A percentile compares a stretch with the other conserved stretches of the same genome.
Conservation (phyloP, 1,140 invertebrate genomes). For the Euglossa dilemma region DNA sequence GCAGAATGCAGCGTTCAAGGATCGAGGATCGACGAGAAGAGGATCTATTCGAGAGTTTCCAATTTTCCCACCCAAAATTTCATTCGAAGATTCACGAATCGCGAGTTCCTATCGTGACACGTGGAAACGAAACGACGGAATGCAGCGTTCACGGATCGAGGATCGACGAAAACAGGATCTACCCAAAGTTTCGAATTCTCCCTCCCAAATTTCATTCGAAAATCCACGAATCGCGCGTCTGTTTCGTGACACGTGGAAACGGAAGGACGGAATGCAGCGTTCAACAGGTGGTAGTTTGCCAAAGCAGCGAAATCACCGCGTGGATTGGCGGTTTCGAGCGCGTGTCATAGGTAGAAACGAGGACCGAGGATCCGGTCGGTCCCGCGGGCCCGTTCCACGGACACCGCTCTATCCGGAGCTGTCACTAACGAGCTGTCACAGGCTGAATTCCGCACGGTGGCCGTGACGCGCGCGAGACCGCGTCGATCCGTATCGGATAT, state of each 20-base stretch:
- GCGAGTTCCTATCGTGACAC: too few relatives aligned
- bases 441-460: conserved; percentile 15
- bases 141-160: too few relatives aligned
- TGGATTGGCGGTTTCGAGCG: conserved; percentile 42
- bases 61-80: too few relatives aligned
- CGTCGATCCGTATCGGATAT: conserved; percentile 40
- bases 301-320: conserved; percentile 31
- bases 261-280: background rate
- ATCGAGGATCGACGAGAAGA: too few relatives aligned
- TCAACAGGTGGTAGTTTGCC: background rate
- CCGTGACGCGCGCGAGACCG: background rate
- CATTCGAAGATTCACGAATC: too few relatives aligned
- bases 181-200: too few relatives aligned
- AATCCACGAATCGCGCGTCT: too few relatives aligned
- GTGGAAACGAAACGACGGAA: too few relatives aligned
- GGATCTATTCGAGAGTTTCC: too few relatives aligned
- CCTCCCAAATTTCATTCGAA: too few relatives aligned
- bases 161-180: too few relatives aligned
- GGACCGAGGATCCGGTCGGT: conserved; percentile 36
- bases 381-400: background rate
- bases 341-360: conserved; percentile 23
- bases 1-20: background rate
- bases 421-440: conserved; percentile 47
- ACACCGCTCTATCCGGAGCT: conserved; percentile 30
- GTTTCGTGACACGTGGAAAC: background rate